Evolutionary conservation across 1,140 invertebrate genomes (phyloP).

Genomic region (Paramacrobiotus metropolitanus): DNA sequence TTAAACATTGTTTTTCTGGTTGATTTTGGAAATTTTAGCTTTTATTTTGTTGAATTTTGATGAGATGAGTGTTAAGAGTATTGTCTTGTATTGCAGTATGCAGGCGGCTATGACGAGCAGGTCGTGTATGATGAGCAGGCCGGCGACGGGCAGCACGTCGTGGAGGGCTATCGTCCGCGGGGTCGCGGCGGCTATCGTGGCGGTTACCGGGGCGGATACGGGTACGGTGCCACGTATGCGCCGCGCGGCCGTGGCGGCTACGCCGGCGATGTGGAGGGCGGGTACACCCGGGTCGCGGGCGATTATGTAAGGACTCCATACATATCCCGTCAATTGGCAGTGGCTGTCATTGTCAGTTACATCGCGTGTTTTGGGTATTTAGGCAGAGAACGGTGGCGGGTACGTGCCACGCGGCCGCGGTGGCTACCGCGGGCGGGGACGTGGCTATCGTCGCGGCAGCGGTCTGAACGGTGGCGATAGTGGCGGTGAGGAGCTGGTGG

Average conservation of each 20-base stretch:
- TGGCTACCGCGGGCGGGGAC: slow-evolving; percentile 14
- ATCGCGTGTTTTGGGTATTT: background rate
- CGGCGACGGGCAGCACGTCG: slow-evolving; percentile 3
- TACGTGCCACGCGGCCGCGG: slow-evolving; percentile 38
- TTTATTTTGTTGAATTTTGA: slow-evolving; percentile 5
- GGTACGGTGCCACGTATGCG: background rate
- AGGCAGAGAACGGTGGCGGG: background rate
- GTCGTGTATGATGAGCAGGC: slow-evolving; percentile 8
- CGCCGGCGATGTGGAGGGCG: background rate
- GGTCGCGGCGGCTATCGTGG: slow-evolving; percentile 37
- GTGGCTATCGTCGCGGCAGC: slow-evolving; percentile 15
- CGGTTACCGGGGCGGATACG: slow-evolving; percentile 22
- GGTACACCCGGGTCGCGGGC: background rate
- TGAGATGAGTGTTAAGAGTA: slow-evolving; percentile 4
- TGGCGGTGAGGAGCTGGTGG: slow-evolving; percentile 5
- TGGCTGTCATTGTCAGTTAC: background rate
- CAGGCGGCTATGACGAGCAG: slow-evolving; percentile 9
- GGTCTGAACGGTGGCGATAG: slow-evolving; percentile 9
- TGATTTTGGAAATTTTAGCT: background rate
- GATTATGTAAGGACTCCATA: background rate
- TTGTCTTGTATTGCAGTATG: background rate
- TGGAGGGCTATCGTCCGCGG: background rate
- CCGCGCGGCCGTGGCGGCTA: background rate
- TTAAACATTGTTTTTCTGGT: background rate
- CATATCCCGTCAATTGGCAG: background rate